Evolutionary conservation across 2,888 invertebrate genomes (phyloP).

Genomic region (Tricholauxania praeusta): DNA sequence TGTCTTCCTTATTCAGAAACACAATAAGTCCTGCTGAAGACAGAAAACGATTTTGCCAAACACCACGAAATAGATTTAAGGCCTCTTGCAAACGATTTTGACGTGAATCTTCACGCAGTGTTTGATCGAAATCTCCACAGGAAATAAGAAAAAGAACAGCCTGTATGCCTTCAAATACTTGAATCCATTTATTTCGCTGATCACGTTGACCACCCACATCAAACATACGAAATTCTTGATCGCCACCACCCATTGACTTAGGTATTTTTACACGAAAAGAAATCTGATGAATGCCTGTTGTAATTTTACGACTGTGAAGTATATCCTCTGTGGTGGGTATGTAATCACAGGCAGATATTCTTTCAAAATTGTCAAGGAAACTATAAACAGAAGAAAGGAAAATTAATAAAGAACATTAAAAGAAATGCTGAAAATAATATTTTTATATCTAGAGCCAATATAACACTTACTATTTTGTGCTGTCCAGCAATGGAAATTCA

Average conservation of each 20-base stretch:
- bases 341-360: slow-evolving; percentile 75
- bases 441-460: too few species aligned
- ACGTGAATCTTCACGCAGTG: slow-evolving; percentile 76
- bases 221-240: slow-evolving; percentile 83
- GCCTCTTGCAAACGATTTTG: slow-evolving; percentile 82
- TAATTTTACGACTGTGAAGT: slow-evolving; percentile 79
- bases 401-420: background rate
- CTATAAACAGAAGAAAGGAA: slow-evolving; percentile 67
- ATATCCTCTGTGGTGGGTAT: slow-evolving; percentile 83
- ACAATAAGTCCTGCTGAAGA: slow-evolving; percentile 81
- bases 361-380: slow-evolving; percentile 79
- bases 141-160: slow-evolving; percentile 86
- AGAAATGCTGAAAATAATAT: background rate
- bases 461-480: slow-evolving; percentile 82
- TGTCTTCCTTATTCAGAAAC: slow-evolving; percentile 86
- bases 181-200: slow-evolving; percentile 86
- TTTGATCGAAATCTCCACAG: slow-evolving; percentile 84
- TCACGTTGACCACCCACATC: slow-evolving; percentile 89
- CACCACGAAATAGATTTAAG: slow-evolving; percentile 78
- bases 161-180: slow-evolving; percentile 85
- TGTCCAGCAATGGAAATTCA: slow-evolving; percentile 84
- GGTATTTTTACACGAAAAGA: slow-evolving; percentile 80
- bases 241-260: slow-evolving; percentile 77
- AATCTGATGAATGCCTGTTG: slow-evolving; percentile 80
- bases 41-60: slow-evolving; percentile 80